These are phyloP conservation scores for Agrochola lota DNA, from an alignment of 2,888 invertebrate genomes.

Conservation along the genomic window DNA sequence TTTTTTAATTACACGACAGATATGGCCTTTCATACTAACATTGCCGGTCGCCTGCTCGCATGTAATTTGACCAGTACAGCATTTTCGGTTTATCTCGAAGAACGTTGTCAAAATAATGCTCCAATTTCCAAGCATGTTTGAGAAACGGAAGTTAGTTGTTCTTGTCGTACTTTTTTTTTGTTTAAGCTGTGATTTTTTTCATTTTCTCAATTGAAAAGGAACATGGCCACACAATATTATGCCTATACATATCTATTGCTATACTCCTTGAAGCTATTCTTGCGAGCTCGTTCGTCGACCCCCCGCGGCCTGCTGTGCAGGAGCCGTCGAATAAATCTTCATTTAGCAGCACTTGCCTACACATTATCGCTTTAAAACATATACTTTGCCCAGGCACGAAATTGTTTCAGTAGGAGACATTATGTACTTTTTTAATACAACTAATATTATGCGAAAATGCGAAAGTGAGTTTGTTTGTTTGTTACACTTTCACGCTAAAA, in stretches of 20 bases:
- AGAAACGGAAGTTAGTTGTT: not conserved
- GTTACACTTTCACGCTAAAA: no score
- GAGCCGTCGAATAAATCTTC: slow-evolving; percentile 33
- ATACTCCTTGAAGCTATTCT: slow-evolving; percentile 3
- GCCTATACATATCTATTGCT: not conserved
- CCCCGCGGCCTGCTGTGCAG: slow-evolving; percentile 36
- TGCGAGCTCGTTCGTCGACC: slow-evolving; percentile 22
- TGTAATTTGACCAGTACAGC: no score
- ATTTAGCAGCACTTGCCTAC: slow-evolving; percentile 15
- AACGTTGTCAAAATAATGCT: no score
- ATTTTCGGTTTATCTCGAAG: no score
- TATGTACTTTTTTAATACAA: no score
- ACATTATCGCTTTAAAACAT: not conserved
- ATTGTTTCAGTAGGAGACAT: not conserved
- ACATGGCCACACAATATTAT: not conserved
- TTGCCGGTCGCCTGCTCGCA: no score
- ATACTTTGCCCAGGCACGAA: not conserved
- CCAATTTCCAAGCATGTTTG: no score
- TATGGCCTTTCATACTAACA: no score
- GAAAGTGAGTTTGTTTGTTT: no score
- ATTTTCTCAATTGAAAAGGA: not conserved
- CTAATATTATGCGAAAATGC: no score
- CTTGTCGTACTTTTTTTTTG: not conserved
- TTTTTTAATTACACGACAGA: no score
- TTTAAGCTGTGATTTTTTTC: not conserved